Base-by-base conservation (phyloP, 1,140 invertebrate genomes). In the Drosophila insularis region DNA sequence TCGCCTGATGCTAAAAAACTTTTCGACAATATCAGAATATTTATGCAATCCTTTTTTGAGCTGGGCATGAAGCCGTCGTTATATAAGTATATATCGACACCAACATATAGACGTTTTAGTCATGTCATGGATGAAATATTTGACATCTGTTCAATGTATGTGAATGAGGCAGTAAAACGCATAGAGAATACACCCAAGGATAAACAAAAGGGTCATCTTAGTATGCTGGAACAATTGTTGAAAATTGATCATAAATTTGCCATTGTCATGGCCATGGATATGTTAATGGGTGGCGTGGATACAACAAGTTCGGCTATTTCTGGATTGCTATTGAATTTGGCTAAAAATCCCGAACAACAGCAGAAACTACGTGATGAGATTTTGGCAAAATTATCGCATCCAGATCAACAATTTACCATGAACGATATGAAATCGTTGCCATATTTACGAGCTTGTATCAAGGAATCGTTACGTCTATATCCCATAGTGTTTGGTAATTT, bases 401-500 rank as follows among this genome's bases (percentile, higher is more conserved):
- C 87, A 39, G 65, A 92, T 4, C 69, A 71, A 10, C 80, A 89
- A 17, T 76, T 93, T 21, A 92, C 85, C 31, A 68, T 91, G 14
- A 65, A 79, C 2, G 92, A 92, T 7, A 70, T 90, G 76, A 81
- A 75, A 35, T 73, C 71, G 6, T 60, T 90, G 17, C 93, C 93
- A 7, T 93, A 93, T 71, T 80, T 94, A 43, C 92, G 93, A 81
- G 93, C 93, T 8, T 93, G 92, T 62, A 92, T 94, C 31, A 93
- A 92, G 68, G 93, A 94, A 62, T 95, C 95, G 17, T 93, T 97
- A 31, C 93, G 96, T 87, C 93, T 98, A 90, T 96, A 95, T 92
- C 97, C 97, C n/a, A 96, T 97, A 3, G 96, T 97, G n/a, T 94
- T 97, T 63, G 96, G 96, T 39, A 96, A 98, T 80, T 94, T 95